Evolutionary conservation across 2,888 invertebrate species (phyloP), one percentile per base, ranked within the genome.

Genomic region (Doris montereyensis): DNA sequence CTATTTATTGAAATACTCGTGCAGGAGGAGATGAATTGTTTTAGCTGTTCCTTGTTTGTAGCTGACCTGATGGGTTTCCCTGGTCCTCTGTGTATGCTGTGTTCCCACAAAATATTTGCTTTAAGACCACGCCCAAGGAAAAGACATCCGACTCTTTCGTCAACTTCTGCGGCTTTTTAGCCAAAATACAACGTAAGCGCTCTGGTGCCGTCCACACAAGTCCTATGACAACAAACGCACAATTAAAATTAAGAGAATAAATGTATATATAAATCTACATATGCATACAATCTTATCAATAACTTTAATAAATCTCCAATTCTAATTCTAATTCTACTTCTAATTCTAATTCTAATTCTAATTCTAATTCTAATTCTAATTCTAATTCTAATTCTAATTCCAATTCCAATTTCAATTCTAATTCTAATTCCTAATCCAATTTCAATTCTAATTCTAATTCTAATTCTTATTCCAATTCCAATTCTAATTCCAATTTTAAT

Each of bases 121-220:
- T 90, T 4, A 88, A 81, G 0, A 90, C 85, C 4, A 90, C 84
- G n/a, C 85, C 89, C 5, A 87, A 82, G 13, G 86, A 84, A 76
- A 86, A 90, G 17, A 90, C 84, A 80, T 90, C 89, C 0, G 82
- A 87, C 1, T 82, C 71, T 4, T 82, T 84, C 3, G 87, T 85
- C n/a, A 77, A 81, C 3, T 57, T 79, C n/a, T 78, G 73, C 17
- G 82, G 52, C 5, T 83, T 76, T 5, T 83, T 82, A 34, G 81
- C 77, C n/a, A 85, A 73, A 1, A 83, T 58, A 10, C 80, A 77
- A 28, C 87, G 79, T 30, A 89, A 81, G 30, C 86, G 71, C 73
- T 90, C 89, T 0, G 89, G 89, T 4, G 89, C 87, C 1, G 87
- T 87, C 89, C 89, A 90, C 60, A 87, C 86, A 72, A 88, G 76